phyloP scores from a whole-genome alignment of 2,797 vertebrate species.

The Characodon lateralis region DNA sequence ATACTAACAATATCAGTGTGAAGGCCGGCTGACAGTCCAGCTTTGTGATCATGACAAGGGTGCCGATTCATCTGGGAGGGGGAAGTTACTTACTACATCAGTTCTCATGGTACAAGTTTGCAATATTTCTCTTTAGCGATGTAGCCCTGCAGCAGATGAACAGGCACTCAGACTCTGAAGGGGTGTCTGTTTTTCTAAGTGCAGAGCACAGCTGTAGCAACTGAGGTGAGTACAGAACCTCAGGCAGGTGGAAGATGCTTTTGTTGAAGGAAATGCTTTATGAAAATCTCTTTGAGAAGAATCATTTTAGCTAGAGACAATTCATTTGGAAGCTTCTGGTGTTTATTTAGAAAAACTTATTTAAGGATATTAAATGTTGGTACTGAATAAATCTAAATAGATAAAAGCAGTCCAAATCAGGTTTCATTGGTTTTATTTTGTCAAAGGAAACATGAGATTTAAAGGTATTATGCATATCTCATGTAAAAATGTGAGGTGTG shows the following conservation, averaged over 20 bases:
- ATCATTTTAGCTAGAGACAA: constrained; percentile 24
- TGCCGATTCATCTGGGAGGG: constrained; percentile 83
- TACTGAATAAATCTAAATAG: not conserved
- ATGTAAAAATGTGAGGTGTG: too few species aligned
- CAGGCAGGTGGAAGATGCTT: constrained; percentile 31
- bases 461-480: too few species aligned
- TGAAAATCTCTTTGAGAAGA: constrained; percentile 39
- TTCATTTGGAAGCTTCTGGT: not conserved
- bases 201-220: constrained; percentile 58
- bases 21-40: constrained; percentile 85
- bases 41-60: constrained; percentile 88
- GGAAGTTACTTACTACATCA: constrained; percentile 80
- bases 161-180: constrained; percentile 43
- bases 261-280: constrained; percentile 31
- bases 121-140: constrained; percentile 75
- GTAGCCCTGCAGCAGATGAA: constrained; percentile 44
- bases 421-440: constrained; percentile 6
- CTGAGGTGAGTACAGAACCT: constrained; percentile 27
- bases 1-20: constrained; percentile 82
- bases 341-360: not conserved
- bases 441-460: not conserved
- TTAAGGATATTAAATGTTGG: not conserved
- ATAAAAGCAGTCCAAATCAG: constrained; percentile 1
- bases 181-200: constrained; percentile 35
- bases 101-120: constrained; percentile 80